These are phyloP conservation scores for Hemitrygon akajei DNA, from an alignment of 2,797 vertebrate species.

Conservation along the genomic window DNA sequence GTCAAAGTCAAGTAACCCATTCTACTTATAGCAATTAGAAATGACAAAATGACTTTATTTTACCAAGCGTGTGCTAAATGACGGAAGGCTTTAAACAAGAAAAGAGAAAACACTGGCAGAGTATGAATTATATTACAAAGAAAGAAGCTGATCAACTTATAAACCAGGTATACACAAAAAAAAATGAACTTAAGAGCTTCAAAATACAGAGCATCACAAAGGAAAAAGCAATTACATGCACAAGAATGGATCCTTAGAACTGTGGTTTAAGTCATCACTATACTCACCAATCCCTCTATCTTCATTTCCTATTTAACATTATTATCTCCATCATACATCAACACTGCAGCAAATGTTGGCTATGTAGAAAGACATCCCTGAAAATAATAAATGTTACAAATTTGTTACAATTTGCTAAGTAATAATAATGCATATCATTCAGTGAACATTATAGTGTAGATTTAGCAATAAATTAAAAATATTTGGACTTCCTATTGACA, in stretches of 20 bases:
- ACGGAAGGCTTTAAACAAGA: not conserved
- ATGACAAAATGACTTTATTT: not conserved
- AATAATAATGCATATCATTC: not conserved
- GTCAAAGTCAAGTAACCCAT: not conserved
- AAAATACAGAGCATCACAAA: too few relatives aligned
- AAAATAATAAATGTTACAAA: not conserved
- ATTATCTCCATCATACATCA: conserved; percentile 7
- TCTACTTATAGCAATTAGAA: not conserved
- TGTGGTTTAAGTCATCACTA: not conserved
- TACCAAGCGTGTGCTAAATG: not conserved
- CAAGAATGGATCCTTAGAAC: not conserved
- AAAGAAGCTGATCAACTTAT: not conserved
- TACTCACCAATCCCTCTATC: conserved; percentile 30
- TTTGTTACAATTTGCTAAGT: not conserved
- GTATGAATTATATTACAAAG: not conserved
- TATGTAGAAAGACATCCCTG: conserved; percentile 25
- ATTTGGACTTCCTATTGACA: not conserved
- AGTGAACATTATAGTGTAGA: not conserved
- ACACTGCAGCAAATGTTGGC: not conserved
- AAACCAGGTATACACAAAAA: not conserved
- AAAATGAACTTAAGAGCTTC: not conserved
- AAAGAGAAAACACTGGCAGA: not conserved
- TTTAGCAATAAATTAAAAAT: not conserved
- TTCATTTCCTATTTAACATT: conserved; percentile 14
- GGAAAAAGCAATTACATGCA: not conserved